Evolutionary conservation across 1,140 invertebrate genomes (phyloP).

Genomic region (Drosophila quadrilineata): DNA sequence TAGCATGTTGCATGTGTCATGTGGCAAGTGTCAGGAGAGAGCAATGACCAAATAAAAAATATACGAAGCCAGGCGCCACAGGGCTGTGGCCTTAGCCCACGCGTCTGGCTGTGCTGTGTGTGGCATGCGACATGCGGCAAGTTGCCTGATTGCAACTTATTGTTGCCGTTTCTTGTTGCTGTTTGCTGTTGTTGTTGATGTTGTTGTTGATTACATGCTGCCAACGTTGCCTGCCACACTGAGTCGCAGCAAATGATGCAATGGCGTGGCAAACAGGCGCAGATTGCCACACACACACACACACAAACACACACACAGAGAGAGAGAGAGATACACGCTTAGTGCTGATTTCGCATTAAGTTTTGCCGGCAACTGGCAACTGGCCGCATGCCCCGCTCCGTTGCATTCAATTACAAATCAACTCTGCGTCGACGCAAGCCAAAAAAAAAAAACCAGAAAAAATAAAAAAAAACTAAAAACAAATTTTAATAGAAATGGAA

Average conservation of each 20-base stretch:
- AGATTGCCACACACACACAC: slow-evolving; percentile 36
- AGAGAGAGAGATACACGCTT: too few species aligned
- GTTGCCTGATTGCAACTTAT: not conserved
- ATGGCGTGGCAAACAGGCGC: slow-evolving; percentile 45
- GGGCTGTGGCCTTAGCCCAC: slow-evolving; percentile 7
- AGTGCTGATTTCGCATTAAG: slow-evolving; percentile 36
- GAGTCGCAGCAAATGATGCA: slow-evolving; percentile 24
- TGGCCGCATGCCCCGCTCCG: slow-evolving; percentile 1
- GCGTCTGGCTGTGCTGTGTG: not conserved
- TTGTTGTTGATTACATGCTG: slow-evolving; percentile 21
- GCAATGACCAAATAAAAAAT: too few species aligned
- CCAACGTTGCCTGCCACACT: slow-evolving; percentile 19
- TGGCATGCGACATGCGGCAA: not conserved
- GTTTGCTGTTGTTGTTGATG: not conserved
- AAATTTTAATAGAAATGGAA: slow-evolving; percentile 25
- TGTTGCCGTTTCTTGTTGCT: not conserved
- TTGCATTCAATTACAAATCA: slow-evolving; percentile 38
- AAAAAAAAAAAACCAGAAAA: slow-evolving; percentile 16
- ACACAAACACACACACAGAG: not conserved
- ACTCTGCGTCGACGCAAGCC: slow-evolving; percentile 1
- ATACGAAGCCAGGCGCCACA: too few species aligned
- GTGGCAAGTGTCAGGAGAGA: not conserved
- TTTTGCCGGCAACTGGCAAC: slow-evolving; percentile 15
- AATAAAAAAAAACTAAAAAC: slow-evolving; percentile 10
- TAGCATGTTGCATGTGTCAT: too few species aligned